These are phyloP conservation scores for Struthio camelus DNA, from an alignment of 2,113 vertebrate species.

Conservation along the genomic window DNA sequence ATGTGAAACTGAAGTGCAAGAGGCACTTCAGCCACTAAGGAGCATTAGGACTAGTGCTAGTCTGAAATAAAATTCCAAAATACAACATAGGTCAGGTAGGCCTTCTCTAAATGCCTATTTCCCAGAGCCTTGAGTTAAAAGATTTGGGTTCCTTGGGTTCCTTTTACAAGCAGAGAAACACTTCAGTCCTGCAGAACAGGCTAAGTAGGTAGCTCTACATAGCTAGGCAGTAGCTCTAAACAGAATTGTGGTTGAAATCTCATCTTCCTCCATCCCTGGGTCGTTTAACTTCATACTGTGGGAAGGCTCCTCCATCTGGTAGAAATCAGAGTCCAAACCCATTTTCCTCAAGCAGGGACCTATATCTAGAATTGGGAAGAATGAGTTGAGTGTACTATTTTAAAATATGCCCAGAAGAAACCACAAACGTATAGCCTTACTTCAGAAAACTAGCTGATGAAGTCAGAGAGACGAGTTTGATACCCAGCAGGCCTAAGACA, in stretches of 20 bases:
- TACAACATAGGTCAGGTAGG: not conserved
- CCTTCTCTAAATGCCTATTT: not conserved
- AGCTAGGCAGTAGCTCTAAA: not conserved
- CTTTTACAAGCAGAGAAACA: not conserved
- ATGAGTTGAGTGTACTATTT: fast-evolving
- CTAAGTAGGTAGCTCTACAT: not conserved
- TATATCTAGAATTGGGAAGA: not conserved
- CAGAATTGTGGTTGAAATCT: not conserved
- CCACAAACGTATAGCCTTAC: not conserved
- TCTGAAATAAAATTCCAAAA: not conserved
- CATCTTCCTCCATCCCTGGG: not conserved
- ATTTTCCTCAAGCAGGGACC: not conserved
- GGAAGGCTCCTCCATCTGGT: not conserved
- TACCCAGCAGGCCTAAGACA: not conserved
- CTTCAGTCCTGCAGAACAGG: not conserved
- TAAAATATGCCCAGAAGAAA: not conserved
- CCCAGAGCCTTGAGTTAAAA: not conserved
- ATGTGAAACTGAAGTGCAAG: not conserved
- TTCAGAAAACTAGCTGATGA: not conserved
- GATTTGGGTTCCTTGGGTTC: not conserved
- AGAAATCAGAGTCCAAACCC: not conserved
- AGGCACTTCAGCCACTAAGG: not conserved
- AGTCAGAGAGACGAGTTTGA: not conserved
- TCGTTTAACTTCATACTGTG: not conserved
- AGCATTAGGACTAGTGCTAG: not conserved